These are phyloP conservation scores for Lynx canadensis DNA, from an alignment of 2,113 vertebrate genomes.

Conservation along the genomic window DNA sequence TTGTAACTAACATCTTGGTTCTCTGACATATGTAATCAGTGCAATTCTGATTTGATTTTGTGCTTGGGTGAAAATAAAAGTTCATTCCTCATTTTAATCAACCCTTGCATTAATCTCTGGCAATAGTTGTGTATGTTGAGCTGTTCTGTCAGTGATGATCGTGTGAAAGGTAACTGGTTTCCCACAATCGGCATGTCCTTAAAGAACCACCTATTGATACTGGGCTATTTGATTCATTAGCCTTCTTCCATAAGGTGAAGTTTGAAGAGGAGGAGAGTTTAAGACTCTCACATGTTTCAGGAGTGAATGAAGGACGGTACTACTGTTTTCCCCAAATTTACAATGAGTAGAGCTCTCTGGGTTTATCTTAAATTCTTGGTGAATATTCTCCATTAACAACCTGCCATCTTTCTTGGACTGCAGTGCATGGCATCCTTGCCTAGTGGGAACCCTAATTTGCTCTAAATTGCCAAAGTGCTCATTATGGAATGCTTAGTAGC, in stretches of 20 bases:
- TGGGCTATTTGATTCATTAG: conserved; percentile 70
- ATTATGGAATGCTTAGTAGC: conserved; percentile 88
- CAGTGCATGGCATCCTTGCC: conserved; percentile 80
- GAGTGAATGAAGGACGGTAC: conserved; percentile 76
- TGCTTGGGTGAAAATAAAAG: conserved; percentile 63
- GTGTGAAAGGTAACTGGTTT: background rate
- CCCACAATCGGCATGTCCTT: conserved; percentile 21
- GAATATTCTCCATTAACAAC: conserved; percentile 82
- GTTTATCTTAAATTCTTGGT: conserved; percentile 73
- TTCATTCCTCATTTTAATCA: conserved; percentile 62
- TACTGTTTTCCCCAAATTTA: background rate
- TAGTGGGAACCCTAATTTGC: conserved; percentile 88
- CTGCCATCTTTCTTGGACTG: conserved; percentile 82
- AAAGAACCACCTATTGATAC: conserved; percentile 40
- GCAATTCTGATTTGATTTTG: conserved; percentile 64
- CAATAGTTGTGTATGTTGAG: background rate
- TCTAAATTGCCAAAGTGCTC: conserved; percentile 89
- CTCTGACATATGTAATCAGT: conserved; percentile 21
- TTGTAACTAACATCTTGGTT: conserved; percentile 39
- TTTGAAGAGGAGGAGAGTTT: conserved; percentile 44
- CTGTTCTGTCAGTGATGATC: background rate
- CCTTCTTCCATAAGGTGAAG: conserved; percentile 49
- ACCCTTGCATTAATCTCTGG: background rate
- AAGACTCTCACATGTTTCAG: conserved; percentile 42
- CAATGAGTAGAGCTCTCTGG: background rate